phyloP scores from a whole-genome alignment of 1,140 invertebrate species.

The Carposina sasakii region DNA sequence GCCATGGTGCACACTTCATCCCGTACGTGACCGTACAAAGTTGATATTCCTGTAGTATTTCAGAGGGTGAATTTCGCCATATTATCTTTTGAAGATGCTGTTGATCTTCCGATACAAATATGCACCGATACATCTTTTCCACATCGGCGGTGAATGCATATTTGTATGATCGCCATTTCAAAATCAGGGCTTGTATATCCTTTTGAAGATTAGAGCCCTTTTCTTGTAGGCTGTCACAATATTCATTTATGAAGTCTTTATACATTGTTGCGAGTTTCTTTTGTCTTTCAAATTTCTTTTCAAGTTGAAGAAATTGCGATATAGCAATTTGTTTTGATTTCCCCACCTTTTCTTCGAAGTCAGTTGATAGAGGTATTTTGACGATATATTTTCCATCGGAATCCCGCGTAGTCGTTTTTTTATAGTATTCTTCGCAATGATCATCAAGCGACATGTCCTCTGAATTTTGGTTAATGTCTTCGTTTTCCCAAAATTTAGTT shows the following conservation, averaged over 20 bases:
- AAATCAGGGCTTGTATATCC: constrained; percentile 15
- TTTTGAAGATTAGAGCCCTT: constrained; percentile 18
- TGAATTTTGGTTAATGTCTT: constrained; percentile 16
- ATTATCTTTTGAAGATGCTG: constrained; percentile 18
- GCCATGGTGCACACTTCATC: neutral
- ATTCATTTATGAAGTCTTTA: constrained; percentile 8
- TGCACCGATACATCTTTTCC: constrained; percentile 15
- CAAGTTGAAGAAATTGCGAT: constrained; percentile 19
- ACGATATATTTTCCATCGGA: constrained; percentile 17
- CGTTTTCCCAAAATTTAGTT: constrained; percentile 25
- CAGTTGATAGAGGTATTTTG: constrained; percentile 13
- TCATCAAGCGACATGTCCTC: constrained; percentile 8
- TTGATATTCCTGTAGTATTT: constrained; percentile 10
- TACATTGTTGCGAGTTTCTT: constrained; percentile 12
- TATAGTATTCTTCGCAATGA: constrained; percentile 17
- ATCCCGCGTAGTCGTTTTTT: constrained; percentile 6
- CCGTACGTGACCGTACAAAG: constrained; percentile 1
- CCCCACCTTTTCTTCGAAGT: constrained; percentile 17
- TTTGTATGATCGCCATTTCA: constrained; percentile 16
- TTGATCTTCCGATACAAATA: constrained; percentile 8
- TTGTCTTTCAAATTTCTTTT: constrained; percentile 11
- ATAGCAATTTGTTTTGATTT: constrained; percentile 13
- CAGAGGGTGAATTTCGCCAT: constrained; percentile 10
- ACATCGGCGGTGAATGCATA: constrained; percentile 14
- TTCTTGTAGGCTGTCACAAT: constrained; percentile 7